These are phyloP conservation scores for Tachystola acroxantha DNA, from an alignment of 2,888 invertebrate species.

Conservation along the genomic window DNA sequence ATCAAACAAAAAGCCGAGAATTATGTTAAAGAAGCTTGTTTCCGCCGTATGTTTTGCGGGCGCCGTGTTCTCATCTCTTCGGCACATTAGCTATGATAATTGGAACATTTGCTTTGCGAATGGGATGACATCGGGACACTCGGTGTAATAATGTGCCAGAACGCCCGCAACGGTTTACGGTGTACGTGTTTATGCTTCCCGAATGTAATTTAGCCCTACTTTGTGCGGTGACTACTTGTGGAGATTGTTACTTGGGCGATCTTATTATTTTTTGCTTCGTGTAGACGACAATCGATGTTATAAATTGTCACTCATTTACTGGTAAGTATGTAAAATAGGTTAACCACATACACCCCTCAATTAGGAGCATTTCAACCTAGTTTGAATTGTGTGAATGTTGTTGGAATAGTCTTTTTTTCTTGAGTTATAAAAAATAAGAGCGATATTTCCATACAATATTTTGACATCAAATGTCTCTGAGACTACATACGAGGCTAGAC, in stretches of 20 bases:
- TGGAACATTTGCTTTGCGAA: slow-evolving; percentile 70
- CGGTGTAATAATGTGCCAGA: slow-evolving; percentile 41
- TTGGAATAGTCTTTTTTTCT: too few relatives aligned
- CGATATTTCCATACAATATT: too few relatives aligned
- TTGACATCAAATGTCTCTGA: too few relatives aligned
- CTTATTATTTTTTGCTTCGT: background rate
- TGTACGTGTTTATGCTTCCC: slow-evolving; percentile 42
- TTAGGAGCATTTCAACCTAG: too few relatives aligned
- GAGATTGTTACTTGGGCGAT: slow-evolving; percentile 1
- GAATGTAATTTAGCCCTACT: slow-evolving; percentile 42
- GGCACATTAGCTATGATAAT: slow-evolving; percentile 72
- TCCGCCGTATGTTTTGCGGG: slow-evolving; percentile 11
- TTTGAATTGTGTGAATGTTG: too few relatives aligned
- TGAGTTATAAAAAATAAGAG: too few relatives aligned
- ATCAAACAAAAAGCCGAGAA: slow-evolving; percentile 9
- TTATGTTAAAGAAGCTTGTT: slow-evolving; percentile 14
- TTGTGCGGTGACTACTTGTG: slow-evolving; percentile 2
- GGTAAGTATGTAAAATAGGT: too few relatives aligned
- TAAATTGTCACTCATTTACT: too few relatives aligned
- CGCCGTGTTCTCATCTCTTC: slow-evolving; percentile 38
- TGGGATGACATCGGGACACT: slow-evolving; percentile 48
- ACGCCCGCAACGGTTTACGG: slow-evolving; percentile 22
- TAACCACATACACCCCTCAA: too few relatives aligned
- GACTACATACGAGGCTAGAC: too few relatives aligned
- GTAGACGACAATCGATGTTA: too few relatives aligned